Percentiles rank a stretch among this genome's conserved stretches.
Conservation (phyloP, 2,888 invertebrate genomes). For the Isoperla grammatica region DNA sequence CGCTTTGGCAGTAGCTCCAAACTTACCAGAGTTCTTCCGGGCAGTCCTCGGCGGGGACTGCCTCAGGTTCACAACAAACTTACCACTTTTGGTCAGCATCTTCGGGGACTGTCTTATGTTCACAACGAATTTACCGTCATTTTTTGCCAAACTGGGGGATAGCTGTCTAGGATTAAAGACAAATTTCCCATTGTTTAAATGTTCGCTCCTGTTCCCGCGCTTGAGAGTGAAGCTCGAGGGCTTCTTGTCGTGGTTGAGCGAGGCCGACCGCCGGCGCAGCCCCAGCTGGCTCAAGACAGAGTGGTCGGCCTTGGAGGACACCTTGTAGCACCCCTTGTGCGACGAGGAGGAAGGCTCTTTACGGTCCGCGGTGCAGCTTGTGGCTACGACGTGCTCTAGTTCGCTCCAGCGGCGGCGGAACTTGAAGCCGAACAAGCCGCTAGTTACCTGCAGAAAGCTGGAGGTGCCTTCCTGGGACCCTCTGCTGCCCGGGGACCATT, state of each 20-base stretch:
- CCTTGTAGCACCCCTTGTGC: constrained; percentile 24
- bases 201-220: background rate
- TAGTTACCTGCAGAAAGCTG: constrained; percentile 29
- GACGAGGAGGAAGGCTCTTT: constrained; percentile 12
- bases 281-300: background rate
- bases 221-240: background rate
- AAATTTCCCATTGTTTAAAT: background rate
- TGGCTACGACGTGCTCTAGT: constrained; percentile 30
- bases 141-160: background rate
- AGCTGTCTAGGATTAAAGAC: constrained; percentile 5
- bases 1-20: too few species aligned
- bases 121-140: background rate
- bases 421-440: constrained; percentile 31
- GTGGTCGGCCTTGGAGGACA: constrained; percentile 20
- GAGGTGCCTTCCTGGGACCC: constrained; percentile 19
- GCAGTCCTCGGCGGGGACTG: background rate
- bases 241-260: background rate
- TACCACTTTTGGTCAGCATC: background rate
- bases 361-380: background rate
- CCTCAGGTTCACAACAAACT: background rate
- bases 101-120: constrained; percentile 4
- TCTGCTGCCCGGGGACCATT: constrained; percentile 30
- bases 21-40: too few species aligned
- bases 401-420: constrained; percentile 37
- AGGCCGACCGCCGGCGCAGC: background rate